Conservation (phyloP, 2,888 invertebrate species). For the Dicyrtoma fusca region DNA sequence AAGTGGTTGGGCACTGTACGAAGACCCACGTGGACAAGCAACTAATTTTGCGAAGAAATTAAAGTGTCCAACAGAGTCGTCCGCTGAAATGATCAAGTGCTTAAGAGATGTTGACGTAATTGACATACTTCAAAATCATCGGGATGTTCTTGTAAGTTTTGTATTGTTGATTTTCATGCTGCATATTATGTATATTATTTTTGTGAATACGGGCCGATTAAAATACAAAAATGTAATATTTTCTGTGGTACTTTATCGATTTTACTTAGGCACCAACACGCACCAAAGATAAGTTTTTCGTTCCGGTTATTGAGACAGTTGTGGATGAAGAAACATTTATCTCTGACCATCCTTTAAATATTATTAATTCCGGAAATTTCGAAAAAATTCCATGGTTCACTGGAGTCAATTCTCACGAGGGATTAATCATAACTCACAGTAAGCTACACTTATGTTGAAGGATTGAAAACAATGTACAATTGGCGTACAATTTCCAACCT, state of each 20-base stretch:
- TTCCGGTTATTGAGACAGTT: conserved; percentile 47
- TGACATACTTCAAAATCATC: conserved; percentile 24
- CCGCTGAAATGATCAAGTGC: conserved; percentile 47
- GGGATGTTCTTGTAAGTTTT: background rate
- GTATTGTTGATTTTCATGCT: no score
- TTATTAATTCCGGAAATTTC: conserved; percentile 44
- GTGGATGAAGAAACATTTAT: conserved; percentile 49
- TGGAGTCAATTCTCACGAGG: conserved; percentile 50
- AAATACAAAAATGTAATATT: no score
- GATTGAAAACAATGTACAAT: no score
- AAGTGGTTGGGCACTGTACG: conserved; percentile 41
- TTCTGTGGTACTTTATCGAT: no score
- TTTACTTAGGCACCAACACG: background rate
- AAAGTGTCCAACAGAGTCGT: conserved; percentile 47
- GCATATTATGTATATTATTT: no score
- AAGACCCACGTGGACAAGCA: conserved; percentile 46
- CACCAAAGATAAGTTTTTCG: conserved; percentile 35
- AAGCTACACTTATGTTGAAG: no score
- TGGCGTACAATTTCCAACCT: no score
- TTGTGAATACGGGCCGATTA: no score
- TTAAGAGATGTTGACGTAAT: conserved; percentile 37
- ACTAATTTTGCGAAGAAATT: conserved; percentile 44
- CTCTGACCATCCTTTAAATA: conserved; percentile 44
- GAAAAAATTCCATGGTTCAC: conserved; percentile 46
- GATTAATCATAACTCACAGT: conserved; percentile 37